phyloP scores from a whole-genome alignment of 2,113 vertebrate species.

The Himantopus leucocephalus region DNA sequence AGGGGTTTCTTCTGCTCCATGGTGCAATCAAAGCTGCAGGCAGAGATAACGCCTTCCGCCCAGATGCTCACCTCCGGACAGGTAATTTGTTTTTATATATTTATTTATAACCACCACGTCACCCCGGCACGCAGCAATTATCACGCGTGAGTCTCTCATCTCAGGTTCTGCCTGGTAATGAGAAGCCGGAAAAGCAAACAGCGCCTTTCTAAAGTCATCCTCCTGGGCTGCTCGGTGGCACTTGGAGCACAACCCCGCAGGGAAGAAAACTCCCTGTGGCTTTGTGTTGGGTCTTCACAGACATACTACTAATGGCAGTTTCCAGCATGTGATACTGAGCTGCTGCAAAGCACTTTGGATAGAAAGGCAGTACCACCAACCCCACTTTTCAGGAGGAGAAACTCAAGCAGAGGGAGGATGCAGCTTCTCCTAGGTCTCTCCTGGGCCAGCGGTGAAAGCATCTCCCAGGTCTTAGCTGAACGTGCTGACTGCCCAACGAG shows the following conservation, averaged over 20 bases:
- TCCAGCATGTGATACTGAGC: neutral
- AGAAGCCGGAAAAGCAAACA: neutral
- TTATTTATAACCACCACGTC: neutral
- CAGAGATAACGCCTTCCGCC: neutral
- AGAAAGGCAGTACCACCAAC: neutral
- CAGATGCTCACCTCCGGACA: neutral
- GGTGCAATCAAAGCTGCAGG: neutral
- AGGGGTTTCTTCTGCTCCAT: neutral
- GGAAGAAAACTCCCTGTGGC: neutral
- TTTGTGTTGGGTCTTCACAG: neutral
- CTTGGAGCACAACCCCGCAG: neutral
- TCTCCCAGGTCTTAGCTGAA: neutral
- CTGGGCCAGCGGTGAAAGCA: neutral
- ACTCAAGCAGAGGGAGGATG: neutral
- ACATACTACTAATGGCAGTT: neutral
- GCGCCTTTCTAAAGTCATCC: neutral
- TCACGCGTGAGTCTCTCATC: neutral
- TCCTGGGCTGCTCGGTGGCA: neutral
- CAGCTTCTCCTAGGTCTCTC: neutral
- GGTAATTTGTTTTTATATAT: neutral
- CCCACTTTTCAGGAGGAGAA: neutral
- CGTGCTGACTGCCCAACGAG: accelerated
- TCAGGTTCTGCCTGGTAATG: neutral
- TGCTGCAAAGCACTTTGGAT: neutral
- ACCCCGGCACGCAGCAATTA: neutral